These are phyloP conservation scores for Poecilia velifera DNA, from an alignment of 2,797 vertebrate genomes.

Conservation along the genomic window DNA sequence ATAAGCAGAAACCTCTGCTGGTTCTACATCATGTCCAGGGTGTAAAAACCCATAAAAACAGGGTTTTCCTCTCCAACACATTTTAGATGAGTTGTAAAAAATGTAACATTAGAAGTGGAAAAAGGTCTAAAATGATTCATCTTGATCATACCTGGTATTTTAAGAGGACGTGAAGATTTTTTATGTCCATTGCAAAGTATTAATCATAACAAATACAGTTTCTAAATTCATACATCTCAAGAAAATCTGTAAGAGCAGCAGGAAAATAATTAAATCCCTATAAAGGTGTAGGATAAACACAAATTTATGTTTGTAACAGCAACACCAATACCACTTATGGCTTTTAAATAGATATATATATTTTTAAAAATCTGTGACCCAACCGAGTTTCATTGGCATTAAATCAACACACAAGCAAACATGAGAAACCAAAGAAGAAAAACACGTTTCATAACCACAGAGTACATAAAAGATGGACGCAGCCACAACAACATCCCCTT, in stretches of 20 bases:
- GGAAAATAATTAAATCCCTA: constrained; percentile 20
- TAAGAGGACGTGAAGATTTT: neutral
- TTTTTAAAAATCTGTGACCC: neutral
- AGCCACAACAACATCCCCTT: neutral
- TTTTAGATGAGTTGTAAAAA: neutral
- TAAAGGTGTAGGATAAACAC: constrained; percentile 33
- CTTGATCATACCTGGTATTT: neutral
- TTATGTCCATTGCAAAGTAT: neutral
- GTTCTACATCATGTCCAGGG: neutral
- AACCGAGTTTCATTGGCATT: neutral
- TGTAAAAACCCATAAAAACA: neutral
- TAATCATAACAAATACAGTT: neutral
- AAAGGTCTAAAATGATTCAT: neutral
- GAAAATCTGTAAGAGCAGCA: constrained; percentile 34
- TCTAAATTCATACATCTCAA: constrained; percentile 6
- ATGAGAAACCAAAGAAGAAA: constrained; percentile 1
- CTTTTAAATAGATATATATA: constrained; percentile 25
- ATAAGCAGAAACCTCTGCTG: neutral
- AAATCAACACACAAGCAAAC: neutral
- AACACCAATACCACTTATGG: constrained; percentile 24
- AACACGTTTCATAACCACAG: neutral
- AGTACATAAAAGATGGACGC: neutral
- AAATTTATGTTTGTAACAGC: constrained; percentile 3
- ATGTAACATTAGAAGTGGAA: neutral
- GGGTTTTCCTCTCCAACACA: neutral